Conservation (phyloP, 2,797 vertebrate species). For the Selene dorsalis region DNA sequence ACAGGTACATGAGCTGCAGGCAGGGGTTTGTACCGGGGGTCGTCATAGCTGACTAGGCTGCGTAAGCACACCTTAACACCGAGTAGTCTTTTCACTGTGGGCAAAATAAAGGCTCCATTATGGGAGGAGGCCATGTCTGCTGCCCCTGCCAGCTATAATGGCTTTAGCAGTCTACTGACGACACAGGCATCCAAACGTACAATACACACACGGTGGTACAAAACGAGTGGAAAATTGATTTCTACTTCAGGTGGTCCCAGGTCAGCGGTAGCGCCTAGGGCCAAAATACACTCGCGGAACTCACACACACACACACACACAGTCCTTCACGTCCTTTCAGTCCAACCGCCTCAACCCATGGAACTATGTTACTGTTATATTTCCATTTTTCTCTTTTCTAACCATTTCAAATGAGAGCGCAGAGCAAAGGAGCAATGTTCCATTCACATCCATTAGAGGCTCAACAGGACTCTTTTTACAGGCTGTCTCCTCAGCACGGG, state of each 20-base stretch:
- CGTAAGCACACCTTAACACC: slow-evolving; percentile 61
- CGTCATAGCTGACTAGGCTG: slow-evolving; percentile 50
- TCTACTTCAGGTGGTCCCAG: slow-evolving; percentile 75
- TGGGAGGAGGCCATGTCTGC: slow-evolving; percentile 64
- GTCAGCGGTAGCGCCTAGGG: slow-evolving; percentile 62
- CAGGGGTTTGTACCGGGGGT: slow-evolving; percentile 45
- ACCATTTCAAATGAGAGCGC: slow-evolving; percentile 56
- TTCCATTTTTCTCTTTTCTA: slow-evolving; percentile 48
- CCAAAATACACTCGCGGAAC: slow-evolving; percentile 56
- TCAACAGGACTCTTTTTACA: slow-evolving; percentile 57
- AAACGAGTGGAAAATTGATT: slow-evolving; percentile 74
- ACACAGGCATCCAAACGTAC: slow-evolving; percentile 56
- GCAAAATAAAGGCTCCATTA: slow-evolving; percentile 74
- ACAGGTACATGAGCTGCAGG: slow-evolving; percentile 51
- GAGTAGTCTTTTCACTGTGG: slow-evolving; percentile 63
- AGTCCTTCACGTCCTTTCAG: slow-evolving; percentile 45
- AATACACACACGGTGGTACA: slow-evolving; percentile 53
- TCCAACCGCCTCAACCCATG: slow-evolving; percentile 9
- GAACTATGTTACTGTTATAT: slow-evolving; percentile 19
- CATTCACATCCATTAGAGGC: slow-evolving; percentile 72
- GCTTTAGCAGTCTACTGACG: slow-evolving; percentile 59
- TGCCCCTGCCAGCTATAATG: slow-evolving; percentile 62
- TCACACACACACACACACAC: slow-evolving; percentile 33
- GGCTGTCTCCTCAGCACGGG: slow-evolving; percentile 55
- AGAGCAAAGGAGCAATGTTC: slow-evolving; percentile 58